These are phyloP conservation scores for Abrostola tripartita DNA, from an alignment of 2,888 invertebrate species.

Conservation along the genomic window DNA sequence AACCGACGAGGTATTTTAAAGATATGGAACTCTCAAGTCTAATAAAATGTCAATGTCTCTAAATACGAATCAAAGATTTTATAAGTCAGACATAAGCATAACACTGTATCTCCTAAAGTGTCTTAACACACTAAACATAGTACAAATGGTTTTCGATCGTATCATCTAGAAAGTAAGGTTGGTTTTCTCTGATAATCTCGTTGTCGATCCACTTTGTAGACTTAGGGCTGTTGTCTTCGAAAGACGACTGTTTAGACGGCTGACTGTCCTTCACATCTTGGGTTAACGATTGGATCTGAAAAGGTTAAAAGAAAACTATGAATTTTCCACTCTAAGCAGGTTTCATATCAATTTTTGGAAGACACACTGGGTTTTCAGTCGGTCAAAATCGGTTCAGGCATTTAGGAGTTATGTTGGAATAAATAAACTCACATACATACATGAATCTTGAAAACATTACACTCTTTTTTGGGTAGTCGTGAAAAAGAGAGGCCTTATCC, in stretches of 20 bases:
- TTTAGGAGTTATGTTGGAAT: too few relatives aligned
- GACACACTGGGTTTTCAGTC: too few relatives aligned
- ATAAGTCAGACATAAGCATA: too few relatives aligned
- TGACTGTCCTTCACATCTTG: constrained; percentile 7
- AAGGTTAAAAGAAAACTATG: not conserved
- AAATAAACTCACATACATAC: too few relatives aligned
- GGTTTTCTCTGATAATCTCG: constrained; percentile 9
- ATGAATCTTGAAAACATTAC: too few relatives aligned
- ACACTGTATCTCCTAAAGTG: not conserved
- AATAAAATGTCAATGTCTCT: too few relatives aligned
- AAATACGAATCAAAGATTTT: too few relatives aligned
- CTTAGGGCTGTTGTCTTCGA: not conserved
- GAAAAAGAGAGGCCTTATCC: too few relatives aligned
- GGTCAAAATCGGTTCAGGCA: too few relatives aligned
- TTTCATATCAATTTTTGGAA: not conserved
- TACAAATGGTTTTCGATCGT: constrained; percentile 24
- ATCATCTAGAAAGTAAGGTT: constrained; percentile 27
- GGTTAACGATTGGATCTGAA: constrained; percentile 5
- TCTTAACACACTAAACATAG: not conserved
- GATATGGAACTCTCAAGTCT: too few relatives aligned
- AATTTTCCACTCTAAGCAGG: not conserved
- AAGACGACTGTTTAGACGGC: not conserved
- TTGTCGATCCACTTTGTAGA: constrained; percentile 12
- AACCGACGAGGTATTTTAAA: too few relatives aligned
- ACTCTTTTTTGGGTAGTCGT: too few relatives aligned